phyloP scores from a whole-genome alignment of 2,113 vertebrate species.

The Prunella himalayana region DNA sequence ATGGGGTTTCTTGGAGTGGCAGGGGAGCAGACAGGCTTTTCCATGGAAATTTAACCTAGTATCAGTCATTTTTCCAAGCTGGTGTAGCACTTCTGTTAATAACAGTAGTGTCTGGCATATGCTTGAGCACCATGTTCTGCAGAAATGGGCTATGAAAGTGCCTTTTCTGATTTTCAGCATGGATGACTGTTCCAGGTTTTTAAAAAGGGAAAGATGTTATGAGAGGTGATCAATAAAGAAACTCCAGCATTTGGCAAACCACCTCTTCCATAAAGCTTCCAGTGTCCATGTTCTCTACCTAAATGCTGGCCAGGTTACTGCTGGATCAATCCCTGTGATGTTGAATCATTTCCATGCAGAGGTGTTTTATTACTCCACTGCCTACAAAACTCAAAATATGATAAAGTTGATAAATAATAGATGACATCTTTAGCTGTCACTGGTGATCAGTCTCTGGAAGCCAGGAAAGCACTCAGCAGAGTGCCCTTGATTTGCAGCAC shows the following conservation, averaged over 20 bases:
- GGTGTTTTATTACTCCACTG: not conserved
- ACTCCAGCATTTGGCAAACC: not conserved
- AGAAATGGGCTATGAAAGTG: not conserved
- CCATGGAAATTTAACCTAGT: not conserved
- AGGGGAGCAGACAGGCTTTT: not conserved
- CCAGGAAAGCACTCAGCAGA: not conserved
- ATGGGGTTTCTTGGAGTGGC: accelerated
- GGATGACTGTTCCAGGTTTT: not conserved
- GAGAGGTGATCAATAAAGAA: not conserved
- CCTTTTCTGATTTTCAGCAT: not conserved
- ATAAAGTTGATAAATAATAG: slow-evolving; percentile 14
- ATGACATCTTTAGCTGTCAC: not conserved
- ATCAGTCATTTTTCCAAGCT: not conserved
- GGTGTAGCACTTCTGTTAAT: not conserved
- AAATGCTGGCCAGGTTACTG: not conserved
- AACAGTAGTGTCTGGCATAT: not conserved
- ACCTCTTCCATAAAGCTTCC: not conserved
- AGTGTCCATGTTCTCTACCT: not conserved
- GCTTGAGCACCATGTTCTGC: not conserved
- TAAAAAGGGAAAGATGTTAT: not conserved
- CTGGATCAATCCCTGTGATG: not conserved
- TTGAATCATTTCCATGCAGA: not conserved
- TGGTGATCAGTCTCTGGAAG: not conserved
- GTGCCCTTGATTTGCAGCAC: not conserved
- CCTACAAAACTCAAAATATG: not conserved